Percentiles rank a stretch among this genome's conserved stretches.
Conservation (phyloP, 2,888 invertebrate genomes). For the Agriopis marginaria region DNA sequence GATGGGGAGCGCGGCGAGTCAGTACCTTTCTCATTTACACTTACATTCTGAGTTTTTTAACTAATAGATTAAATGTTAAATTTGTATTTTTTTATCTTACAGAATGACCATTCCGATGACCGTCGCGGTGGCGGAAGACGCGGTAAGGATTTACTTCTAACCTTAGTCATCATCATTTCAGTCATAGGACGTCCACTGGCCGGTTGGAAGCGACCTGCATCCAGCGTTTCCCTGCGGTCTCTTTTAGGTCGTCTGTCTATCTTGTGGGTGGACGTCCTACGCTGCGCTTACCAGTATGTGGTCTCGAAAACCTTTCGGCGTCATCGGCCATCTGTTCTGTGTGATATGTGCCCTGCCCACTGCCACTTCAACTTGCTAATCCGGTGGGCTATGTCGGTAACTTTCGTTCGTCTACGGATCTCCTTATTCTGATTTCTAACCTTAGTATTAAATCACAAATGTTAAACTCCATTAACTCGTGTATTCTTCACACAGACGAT, state of each 20-base stretch:
- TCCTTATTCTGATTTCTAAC: neutral
- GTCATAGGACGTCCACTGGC: too few relatives aligned
- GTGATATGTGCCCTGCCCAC: too few relatives aligned
- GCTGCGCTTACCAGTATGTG: too few relatives aligned
- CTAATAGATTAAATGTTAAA: neutral
- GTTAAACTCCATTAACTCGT: neutral
- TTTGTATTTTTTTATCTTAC: slow-evolving; percentile 44
- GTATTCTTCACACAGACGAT: slow-evolving; percentile 59
- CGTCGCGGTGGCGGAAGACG: slow-evolving; percentile 75
- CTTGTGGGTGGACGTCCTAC: too few relatives aligned
- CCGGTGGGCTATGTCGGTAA: too few relatives aligned
- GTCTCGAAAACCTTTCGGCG: neutral
- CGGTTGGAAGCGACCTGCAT: too few relatives aligned
- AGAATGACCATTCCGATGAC: slow-evolving; percentile 80
- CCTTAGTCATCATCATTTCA: too few relatives aligned
- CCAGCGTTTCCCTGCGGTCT: too few relatives aligned
- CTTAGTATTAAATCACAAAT: neutral
- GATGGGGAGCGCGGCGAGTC: slow-evolving; percentile 65
- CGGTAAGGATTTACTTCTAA: slow-evolving; percentile 60
- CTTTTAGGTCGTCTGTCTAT: too few relatives aligned
- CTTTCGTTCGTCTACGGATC: too few relatives aligned
- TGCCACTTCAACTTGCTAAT: too few relatives aligned
- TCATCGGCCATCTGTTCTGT: too few relatives aligned
- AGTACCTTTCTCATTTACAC: slow-evolving; percentile 19
- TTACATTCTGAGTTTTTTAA: neutral